A percentile compares a stretch with the other conserved stretches of the same genome.
phyloP scores from a whole-genome alignment of 2,113 vertebrate genomes.

The Mixornis gularis region DNA sequence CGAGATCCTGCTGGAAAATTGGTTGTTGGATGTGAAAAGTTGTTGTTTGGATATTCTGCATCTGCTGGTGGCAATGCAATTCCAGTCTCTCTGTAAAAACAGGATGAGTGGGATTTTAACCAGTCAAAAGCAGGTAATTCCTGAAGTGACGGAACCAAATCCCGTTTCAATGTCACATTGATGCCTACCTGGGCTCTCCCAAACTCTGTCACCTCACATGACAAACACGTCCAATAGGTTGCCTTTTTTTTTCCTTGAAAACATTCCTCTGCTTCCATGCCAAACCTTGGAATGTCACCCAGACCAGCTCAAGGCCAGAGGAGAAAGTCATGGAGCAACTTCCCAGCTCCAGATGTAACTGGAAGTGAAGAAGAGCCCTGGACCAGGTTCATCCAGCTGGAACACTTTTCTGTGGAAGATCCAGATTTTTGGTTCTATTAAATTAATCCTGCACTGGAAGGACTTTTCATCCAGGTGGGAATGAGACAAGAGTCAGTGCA shows the following conservation, averaged over 20 bases:
- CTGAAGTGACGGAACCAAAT: rapidly evolving
- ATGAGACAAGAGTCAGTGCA: neutral
- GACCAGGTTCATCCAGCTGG: rapidly evolving
- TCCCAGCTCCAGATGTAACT: neutral
- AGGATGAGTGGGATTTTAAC: neutral
- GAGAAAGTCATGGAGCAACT: neutral
- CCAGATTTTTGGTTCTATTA: neutral
- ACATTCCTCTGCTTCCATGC: neutral
- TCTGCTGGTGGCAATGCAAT: neutral
- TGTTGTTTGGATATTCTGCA: neutral
- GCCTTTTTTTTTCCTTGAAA: neutral
- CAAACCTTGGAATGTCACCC: neutral
- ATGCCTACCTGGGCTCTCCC: neutral
- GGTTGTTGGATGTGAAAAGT: neutral
- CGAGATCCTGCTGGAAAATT: rapidly evolving
- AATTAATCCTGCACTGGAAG: neutral
- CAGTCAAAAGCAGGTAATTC: neutral
- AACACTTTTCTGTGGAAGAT: neutral
- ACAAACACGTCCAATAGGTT: neutral
- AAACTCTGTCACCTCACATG: neutral
- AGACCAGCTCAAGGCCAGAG: neutral
- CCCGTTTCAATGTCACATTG: rapidly evolving
- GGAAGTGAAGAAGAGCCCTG: neutral
- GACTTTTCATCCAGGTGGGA: neutral
- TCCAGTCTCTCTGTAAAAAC: neutral